A percentile compares a stretch with the other conserved stretches of the same genome.
Evolutionary conservation across 2,797 vertebrate genomes (phyloP).

Genomic region (Poliocrania exsul): DNA sequence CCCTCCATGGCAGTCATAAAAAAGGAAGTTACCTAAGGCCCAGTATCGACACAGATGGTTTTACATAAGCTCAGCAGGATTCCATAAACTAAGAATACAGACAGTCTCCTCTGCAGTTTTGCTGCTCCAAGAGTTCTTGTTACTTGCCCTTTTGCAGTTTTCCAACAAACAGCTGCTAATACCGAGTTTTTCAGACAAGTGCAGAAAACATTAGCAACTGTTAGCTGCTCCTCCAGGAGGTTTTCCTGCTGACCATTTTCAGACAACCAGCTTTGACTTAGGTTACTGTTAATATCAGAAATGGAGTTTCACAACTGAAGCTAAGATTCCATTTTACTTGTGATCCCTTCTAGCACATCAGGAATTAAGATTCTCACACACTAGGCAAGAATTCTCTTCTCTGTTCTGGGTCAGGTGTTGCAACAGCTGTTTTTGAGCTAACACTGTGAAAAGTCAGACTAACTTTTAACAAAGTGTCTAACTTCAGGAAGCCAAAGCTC

Average conservation of each 20-base stretch:
- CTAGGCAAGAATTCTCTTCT: neutral
- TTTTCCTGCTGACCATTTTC: neutral
- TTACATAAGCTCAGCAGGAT: neutral
- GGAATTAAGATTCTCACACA: neutral
- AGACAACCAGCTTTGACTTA: neutral
- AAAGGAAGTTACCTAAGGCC: neutral
- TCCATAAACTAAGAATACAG: neutral
- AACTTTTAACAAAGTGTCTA: slow-evolving; percentile 1
- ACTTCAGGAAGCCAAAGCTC: slow-evolving; percentile 18
- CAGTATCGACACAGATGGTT: neutral
- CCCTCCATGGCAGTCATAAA: neutral
- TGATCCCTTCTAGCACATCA: neutral
- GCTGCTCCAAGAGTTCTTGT: neutral
- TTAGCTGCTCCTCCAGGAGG: neutral
- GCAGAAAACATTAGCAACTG: neutral
- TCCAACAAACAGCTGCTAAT: neutral
- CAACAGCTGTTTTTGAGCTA: slow-evolving; percentile 10
- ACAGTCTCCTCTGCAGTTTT: neutral
- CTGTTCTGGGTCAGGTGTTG: neutral
- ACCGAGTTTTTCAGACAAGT: neutral
- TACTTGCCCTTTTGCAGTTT: neutral
- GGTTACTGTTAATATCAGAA: neutral
- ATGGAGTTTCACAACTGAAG: neutral
- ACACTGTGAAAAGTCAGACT: neutral
- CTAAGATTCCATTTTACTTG: neutral